Evolutionary conservation across 2,797 vertebrate genomes (phyloP).

Genomic region (Dromococcyx pavoninus): DNA sequence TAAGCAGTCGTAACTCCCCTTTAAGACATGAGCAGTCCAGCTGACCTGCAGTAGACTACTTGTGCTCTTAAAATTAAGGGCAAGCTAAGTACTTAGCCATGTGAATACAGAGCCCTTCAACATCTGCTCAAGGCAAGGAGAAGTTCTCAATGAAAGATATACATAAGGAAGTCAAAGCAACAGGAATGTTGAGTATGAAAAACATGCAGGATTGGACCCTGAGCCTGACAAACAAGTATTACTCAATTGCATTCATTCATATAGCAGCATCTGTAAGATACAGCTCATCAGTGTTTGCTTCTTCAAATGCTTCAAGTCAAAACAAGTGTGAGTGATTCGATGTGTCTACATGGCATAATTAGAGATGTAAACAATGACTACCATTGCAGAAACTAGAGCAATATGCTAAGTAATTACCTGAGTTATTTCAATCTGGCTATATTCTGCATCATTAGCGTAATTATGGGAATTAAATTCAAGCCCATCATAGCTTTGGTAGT

Average conservation of each 20-base stretch:
- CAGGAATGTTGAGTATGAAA: slow-evolving; percentile 10
- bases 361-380: slow-evolving; percentile 32
- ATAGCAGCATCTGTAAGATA: not conserved
- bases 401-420: slow-evolving; percentile 34
- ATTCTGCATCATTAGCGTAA: slow-evolving; percentile 53
- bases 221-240: not conserved
- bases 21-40: not conserved
- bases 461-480: not conserved
- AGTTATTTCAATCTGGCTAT: slow-evolving; percentile 23
- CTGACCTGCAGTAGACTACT: not conserved
- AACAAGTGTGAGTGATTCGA: slow-evolving; percentile 54
- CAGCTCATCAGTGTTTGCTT: slow-evolving; percentile 4
- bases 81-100: not conserved
- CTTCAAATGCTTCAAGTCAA: slow-evolving; percentile 34
- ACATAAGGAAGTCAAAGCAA: not conserved
- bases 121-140: not conserved
- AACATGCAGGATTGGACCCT: not conserved
- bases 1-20: not conserved
- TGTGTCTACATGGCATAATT: slow-evolving; percentile 27
- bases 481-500: not conserved
- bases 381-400: slow-evolving; percentile 47
- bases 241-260: not conserved
- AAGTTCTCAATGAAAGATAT: not conserved
- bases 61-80: not conserved
- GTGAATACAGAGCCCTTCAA: not conserved